Evolutionary conservation across 2,888 invertebrate genomes (phyloP), one percentile per base, ranked within the genome.

Genomic region (Diaprepes abbreviatus): DNA sequence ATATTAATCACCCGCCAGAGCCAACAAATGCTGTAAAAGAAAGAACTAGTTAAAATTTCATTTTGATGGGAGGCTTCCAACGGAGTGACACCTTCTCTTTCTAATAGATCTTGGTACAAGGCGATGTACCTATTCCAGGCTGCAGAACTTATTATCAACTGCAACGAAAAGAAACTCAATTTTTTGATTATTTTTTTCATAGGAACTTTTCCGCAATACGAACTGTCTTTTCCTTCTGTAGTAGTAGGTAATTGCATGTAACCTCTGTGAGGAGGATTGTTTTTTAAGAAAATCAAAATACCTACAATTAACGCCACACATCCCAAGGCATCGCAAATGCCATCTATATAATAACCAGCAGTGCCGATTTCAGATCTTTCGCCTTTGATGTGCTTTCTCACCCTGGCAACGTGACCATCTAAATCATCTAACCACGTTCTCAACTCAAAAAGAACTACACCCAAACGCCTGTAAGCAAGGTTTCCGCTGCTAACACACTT

Each of bases 91-190:
- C 86, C 84, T 64, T 88, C 88, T 24, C 89, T 88, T 79, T 94
- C 94, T 31, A 95, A 81, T 78, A 93, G 84, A 75, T 92, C 89
- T 76, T 94, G 93, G 79, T 93, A 95, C 3, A 92, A 83, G 52
- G 91, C 91, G 75, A 95, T 93, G 77, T 93, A 94, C 24, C 93
- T 88, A 85, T 95, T 94, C 95, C 95, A 95, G 6, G 91, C 90
- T 60, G 91, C 85, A 0, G 93, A 93, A 65, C 92, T 92, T 0
- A 93, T 82, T 54, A 93, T 79, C 80, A 94, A 86, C 80, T 93
- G 93, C 0, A 90, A 90, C 3, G 90, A 87, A 76, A 92, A 90
- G 74, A 91, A 85, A 12, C 89, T 84, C 17, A 93, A 82, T 65
- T 91, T 90, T 75, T 89, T 88, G 0, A 88, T 85, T 17, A 93